Evolutionary conservation across 2,888 invertebrate species (phyloP).

Genomic region (Archips crataeganus): DNA sequence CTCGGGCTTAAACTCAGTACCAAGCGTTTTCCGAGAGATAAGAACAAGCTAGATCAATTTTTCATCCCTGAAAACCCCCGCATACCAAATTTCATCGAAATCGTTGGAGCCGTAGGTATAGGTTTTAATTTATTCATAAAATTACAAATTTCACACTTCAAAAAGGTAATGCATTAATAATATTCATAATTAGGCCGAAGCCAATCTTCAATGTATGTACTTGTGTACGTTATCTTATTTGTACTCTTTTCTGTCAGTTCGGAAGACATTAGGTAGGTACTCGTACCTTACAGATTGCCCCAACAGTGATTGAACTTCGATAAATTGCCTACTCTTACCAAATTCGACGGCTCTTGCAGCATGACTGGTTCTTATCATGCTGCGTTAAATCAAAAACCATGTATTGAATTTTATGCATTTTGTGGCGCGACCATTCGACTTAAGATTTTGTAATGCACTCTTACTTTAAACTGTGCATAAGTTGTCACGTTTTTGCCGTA

Average conservation of each 20-base stretch:
- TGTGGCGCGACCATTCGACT: slow-evolving; percentile 10
- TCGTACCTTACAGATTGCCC: background rate
- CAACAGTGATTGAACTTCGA: background rate
- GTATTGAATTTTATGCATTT: slow-evolving; percentile 33
- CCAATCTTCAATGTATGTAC: no score
- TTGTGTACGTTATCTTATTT: no score
- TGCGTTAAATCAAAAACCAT: slow-evolving; percentile 19
- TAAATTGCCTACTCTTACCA: slow-evolving; percentile 7
- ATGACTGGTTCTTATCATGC: slow-evolving; percentile 23
- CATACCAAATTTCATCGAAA: no score
- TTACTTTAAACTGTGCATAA: slow-evolving; percentile 33
- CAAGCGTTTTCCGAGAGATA: no score
- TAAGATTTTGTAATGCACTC: slow-evolving; percentile 28
- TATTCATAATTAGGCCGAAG: no score
- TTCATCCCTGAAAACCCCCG: no score
- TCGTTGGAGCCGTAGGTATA: no score
- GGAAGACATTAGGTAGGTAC: background rate
- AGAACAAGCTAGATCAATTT: no score
- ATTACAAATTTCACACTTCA: no score
- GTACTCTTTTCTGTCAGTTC: background rate
- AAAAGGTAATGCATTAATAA: no score
- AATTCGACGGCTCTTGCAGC: slow-evolving; percentile 11
- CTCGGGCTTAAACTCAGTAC: no score
- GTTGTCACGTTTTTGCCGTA: slow-evolving; percentile 27
- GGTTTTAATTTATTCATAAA: no score